Evolutionary conservation across 1,140 invertebrate genomes (phyloP).

Genomic region (Cydia pomonella): DNA sequence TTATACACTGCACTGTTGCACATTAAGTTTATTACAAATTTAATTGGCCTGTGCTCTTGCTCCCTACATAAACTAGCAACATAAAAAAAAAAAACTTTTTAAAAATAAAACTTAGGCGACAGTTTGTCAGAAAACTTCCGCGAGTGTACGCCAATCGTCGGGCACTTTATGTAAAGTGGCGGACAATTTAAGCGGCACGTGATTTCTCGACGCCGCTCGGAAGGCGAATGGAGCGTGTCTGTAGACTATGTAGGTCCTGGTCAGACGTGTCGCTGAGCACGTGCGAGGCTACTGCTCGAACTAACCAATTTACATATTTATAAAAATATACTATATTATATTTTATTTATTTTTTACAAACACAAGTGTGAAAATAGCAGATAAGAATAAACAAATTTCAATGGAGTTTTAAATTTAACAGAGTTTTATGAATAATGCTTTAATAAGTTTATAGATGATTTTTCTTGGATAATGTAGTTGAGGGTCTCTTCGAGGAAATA

Average conservation of each 20-base stretch:
- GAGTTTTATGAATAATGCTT: too few relatives aligned
- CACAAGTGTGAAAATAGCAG: too few relatives aligned
- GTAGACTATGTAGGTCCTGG: background rate
- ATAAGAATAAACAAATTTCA: too few relatives aligned
- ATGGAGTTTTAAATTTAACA: too few relatives aligned
- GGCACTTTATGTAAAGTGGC: background rate
- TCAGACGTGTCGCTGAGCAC: background rate
- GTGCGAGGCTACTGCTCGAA: background rate
- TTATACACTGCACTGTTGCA: slow-evolving; percentile 5
- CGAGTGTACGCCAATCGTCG: background rate
- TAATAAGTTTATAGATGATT: too few relatives aligned
- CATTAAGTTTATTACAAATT: background rate
- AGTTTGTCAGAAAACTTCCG: background rate
- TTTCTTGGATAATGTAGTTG: too few relatives aligned
- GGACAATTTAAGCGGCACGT: slow-evolving; percentile 14
- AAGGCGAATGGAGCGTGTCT: background rate
- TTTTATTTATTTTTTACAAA: too few relatives aligned
- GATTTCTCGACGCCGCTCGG: background rate
- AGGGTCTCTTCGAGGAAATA: too few relatives aligned
- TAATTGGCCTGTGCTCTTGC: background rate
- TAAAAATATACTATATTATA: background rate
- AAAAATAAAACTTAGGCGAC: background rate
- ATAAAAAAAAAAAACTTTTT: background rate
- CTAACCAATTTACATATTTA: background rate
- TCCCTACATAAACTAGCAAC: background rate